phyloP scores from a whole-genome alignment of 2,888 invertebrate genomes.

The Epinotia brunnichana region DNA sequence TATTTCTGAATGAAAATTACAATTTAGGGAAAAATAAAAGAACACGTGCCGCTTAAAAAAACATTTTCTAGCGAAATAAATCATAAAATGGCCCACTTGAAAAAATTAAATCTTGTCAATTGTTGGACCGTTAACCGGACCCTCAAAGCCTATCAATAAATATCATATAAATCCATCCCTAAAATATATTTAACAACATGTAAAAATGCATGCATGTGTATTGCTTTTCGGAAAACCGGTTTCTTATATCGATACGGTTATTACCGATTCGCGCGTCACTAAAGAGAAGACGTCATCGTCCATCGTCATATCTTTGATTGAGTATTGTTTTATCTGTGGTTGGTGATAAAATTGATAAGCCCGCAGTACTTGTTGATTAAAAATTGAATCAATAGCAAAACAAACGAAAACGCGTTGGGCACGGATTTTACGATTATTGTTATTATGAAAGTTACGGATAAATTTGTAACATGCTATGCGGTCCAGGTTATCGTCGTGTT shows the following conservation, averaged over 20 bases:
- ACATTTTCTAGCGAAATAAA: too few species aligned
- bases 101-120: too few species aligned
- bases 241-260: neutral
- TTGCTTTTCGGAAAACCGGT: neutral
- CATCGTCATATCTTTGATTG: conserved; percentile 33
- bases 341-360: conserved; percentile 49
- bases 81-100: too few species aligned
- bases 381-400: conserved; percentile 46
- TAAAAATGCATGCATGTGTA: too few species aligned
- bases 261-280: conserved; percentile 25
- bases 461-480: conserved; percentile 47
- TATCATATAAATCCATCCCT: neutral
- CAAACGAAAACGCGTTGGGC: conserved; percentile 24
- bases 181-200: too few species aligned
- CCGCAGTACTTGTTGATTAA: conserved; percentile 50
- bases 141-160: neutral
- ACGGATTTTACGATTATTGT: conserved; percentile 31
- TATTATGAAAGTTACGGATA: conserved; percentile 54
- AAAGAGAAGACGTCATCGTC: conserved; percentile 40
- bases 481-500: conserved; percentile 53
- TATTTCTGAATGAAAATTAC: too few species aligned
- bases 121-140: too few species aligned
- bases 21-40: too few species aligned
- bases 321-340: conserved; percentile 30
- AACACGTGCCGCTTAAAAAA: too few species aligned